phyloP scores from a whole-genome alignment of 64 coral and sea anemone species.

The Cladopsammia gracilis region DNA sequence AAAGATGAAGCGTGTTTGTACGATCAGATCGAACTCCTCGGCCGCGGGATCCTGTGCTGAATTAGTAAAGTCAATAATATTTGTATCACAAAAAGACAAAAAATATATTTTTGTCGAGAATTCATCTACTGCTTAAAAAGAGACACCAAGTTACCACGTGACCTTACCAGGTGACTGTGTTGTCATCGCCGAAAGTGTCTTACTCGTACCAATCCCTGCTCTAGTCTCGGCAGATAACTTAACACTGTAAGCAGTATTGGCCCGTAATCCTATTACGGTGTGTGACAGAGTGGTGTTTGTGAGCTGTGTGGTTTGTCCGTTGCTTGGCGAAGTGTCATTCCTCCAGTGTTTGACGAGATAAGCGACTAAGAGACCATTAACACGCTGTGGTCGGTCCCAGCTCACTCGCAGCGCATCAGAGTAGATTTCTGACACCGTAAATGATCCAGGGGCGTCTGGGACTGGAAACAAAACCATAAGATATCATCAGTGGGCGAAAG shows the following conservation, averaged over 20 bases:
- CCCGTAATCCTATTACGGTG: constrained; percentile 59
- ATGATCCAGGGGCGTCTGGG: constrained; percentile 75
- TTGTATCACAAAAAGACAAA: too few relatives aligned
- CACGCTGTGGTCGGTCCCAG: constrained; percentile 67
- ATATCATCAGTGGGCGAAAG: neutral
- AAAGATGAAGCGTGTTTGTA: too few relatives aligned
- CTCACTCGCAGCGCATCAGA: constrained; percentile 83
- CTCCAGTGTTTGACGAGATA: constrained; percentile 86
- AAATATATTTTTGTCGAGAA: too few relatives aligned
- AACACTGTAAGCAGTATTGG: constrained; percentile 80
- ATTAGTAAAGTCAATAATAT: too few relatives aligned
- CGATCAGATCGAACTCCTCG: too few relatives aligned
- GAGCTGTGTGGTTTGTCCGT: constrained; percentile 3
- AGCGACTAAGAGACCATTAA: constrained; percentile 80
- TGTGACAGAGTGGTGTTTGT: constrained; percentile 58
- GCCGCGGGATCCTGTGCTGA: too few relatives aligned
- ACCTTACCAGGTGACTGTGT: constrained; percentile 78
- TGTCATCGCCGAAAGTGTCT: constrained; percentile 63
- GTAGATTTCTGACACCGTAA: constrained; percentile 89
- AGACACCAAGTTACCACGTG: neutral
- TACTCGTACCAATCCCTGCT: constrained; percentile 71
- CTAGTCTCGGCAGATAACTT: constrained; percentile 79
- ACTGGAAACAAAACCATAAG: constrained; percentile 24
- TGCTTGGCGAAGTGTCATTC: constrained; percentile 58
- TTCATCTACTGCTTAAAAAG: neutral